Evolutionary conservation across 1,140 invertebrate species (phyloP).

Genomic region (Atopsyche davidsoni): DNA sequence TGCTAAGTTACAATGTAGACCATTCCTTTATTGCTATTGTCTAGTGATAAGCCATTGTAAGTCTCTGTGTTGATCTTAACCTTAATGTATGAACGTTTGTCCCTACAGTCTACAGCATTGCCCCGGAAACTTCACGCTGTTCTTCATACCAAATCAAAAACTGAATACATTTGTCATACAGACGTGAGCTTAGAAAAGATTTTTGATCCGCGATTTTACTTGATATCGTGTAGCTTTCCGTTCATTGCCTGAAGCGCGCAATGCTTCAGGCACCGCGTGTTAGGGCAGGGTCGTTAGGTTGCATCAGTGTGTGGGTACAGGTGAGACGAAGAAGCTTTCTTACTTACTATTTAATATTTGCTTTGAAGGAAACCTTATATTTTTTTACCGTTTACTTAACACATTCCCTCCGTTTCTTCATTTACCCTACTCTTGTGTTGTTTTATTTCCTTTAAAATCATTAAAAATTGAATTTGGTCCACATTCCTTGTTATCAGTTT

Average conservation of each 20-base stretch:
- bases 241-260: slow-evolving; percentile 45
- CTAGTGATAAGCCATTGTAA: slow-evolving; percentile 21
- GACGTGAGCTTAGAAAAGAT: slow-evolving; percentile 18
- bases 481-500: too few species aligned
- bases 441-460: too few species aligned
- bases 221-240: slow-evolving; percentile 23
- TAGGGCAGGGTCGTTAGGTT: slow-evolving; percentile 44
- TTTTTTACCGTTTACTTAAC: slow-evolving; percentile 1
- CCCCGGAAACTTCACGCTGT: slow-evolving; percentile 34
- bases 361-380: slow-evolving; percentile 16
- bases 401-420: slow-evolving; percentile 2
- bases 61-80: slow-evolving; percentile 22
- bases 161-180: slow-evolving; percentile 22
- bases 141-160: slow-evolving; percentile 21
- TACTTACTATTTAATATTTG: slow-evolving; percentile 33
- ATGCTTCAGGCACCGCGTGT: slow-evolving; percentile 50
- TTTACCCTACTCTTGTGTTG: not conserved
- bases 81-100: slow-evolving; percentile 39
- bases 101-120: slow-evolving; percentile 50
- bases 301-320: slow-evolving; percentile 46
- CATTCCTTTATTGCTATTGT: not conserved
- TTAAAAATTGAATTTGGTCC: too few species aligned
- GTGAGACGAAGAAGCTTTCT: slow-evolving; percentile 48
- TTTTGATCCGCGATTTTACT: slow-evolving; percentile 24
- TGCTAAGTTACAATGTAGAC: slow-evolving; percentile 1